These are phyloP conservation scores for Notoglanidium macrostoma DNA, from an alignment of 2,797 vertebrate species.

Conservation along the genomic window DNA sequence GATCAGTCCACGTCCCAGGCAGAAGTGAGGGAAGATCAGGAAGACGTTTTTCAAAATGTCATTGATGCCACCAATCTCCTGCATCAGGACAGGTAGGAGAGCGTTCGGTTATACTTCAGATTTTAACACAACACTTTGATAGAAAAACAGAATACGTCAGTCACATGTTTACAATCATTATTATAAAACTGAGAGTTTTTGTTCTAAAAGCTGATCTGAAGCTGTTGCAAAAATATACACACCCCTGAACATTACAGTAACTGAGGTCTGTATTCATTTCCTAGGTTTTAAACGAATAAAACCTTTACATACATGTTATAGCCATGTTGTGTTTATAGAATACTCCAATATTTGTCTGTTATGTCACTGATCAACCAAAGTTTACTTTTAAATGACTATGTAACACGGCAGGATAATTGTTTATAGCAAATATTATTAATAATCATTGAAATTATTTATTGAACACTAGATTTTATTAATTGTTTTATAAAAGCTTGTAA, in stretches of 20 bases:
- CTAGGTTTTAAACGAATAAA: not conserved
- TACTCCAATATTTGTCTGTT: not conserved
- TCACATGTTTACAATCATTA: not conserved
- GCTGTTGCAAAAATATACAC: not conserved
- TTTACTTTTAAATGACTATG: not conserved
- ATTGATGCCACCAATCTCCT: slow-evolving; percentile 94
- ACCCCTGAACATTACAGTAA: not conserved
- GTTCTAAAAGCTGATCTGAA: not conserved
- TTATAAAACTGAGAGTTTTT: not conserved
- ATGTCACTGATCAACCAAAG: not conserved
- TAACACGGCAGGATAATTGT: not conserved
- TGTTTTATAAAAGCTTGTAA: not conserved
- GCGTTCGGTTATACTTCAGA: too few species aligned
- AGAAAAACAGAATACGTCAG: not conserved
- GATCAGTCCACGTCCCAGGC: slow-evolving; percentile 91
- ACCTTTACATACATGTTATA: not conserved
- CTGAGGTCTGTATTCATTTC: not conserved
- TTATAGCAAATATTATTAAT: too few species aligned
- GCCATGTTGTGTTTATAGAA: not conserved
- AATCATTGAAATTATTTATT: not conserved
- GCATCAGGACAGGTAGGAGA: not conserved
- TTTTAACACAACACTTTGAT: not conserved
- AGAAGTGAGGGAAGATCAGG: slow-evolving; percentile 97
- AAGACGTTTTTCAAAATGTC: slow-evolving; percentile 95
- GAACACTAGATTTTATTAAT: not conserved